Conservation (phyloP, 2,797 vertebrate genomes). For the Phoeniculus purpureus region DNA sequence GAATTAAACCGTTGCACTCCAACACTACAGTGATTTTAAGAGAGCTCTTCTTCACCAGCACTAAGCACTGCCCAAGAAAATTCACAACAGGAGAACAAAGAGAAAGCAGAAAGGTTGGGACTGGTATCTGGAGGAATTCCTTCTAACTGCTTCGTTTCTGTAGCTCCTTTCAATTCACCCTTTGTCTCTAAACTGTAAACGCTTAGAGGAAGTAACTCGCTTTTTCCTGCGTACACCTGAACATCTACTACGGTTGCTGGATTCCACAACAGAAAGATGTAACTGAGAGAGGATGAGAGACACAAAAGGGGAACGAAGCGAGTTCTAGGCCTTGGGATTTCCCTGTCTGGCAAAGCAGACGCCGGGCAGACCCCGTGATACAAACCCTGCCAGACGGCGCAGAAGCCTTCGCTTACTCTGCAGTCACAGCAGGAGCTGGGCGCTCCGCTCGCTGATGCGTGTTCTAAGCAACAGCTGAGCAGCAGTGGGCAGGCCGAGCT, state of each 20-base stretch:
- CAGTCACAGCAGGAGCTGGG: neutral
- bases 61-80: neutral
- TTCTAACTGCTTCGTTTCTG: neutral
- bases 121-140: neutral
- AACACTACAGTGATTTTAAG: neutral
- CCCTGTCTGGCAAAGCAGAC: neutral
- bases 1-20: neutral
- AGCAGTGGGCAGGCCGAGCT: neutral
- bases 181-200: neutral
- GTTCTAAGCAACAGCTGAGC: neutral
- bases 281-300: neutral
- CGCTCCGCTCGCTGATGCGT: neutral
- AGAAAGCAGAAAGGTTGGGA: neutral
- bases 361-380: rapidly evolving
- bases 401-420: neutral
- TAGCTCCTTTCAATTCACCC: neutral
- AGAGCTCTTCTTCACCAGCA: neutral
- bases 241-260: neutral
- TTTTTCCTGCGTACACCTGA: neutral
- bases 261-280: neutral
- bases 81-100: neutral
- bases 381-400: neutral
- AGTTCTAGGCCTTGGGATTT: neutral
- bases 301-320: rapidly evolving
- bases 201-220: neutral